A percentile compares a stretch with the other conserved stretches of the same genome.
Conservation (phyloP, 2,888 invertebrate genomes). For the Lysandra bellargus region DNA sequence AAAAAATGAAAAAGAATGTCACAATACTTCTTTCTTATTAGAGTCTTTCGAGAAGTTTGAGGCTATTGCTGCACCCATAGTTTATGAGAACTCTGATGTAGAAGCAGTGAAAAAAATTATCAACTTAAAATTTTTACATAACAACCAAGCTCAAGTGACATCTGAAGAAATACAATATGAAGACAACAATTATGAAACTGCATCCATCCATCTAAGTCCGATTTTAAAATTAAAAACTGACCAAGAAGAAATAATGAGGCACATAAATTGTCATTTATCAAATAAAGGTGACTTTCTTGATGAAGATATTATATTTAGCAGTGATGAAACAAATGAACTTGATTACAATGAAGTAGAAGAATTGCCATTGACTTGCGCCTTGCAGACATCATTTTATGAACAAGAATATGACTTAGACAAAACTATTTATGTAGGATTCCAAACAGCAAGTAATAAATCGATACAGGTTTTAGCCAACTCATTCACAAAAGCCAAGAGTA, state of each 20-base stretch:
- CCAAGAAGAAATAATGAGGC: conserved; percentile 34
- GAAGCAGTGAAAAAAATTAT: conserved; percentile 54
- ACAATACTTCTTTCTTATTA: conserved; percentile 43
- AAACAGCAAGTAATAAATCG: conserved; percentile 68
- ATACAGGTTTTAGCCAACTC: conserved; percentile 61
- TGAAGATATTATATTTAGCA: conserved; percentile 68
- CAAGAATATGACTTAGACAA: conserved; percentile 54
- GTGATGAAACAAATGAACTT: conserved; percentile 63
- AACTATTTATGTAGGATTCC: conserved; percentile 69
- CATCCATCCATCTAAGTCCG: conserved; percentile 40
- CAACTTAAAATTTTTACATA: conserved; percentile 59
- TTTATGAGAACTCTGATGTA: conserved; percentile 51
- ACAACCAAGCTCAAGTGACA: conserved; percentile 41
- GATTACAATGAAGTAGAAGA: conserved; percentile 49
- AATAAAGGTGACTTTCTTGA: conserved; percentile 43
- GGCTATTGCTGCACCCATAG: conserved; percentile 53
- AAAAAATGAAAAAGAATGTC: conserved; percentile 31
- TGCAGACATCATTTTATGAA: conserved; percentile 59
- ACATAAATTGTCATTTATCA: conserved; percentile 32
- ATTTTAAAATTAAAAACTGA: conserved; percentile 34
- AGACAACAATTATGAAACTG: conserved; percentile 40
- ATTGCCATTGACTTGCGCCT: conserved; percentile 61
- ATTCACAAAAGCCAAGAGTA: conserved; percentile 57
- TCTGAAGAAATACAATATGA: conserved; percentile 41
- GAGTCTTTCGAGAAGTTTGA: conserved; percentile 68